Conservation (phyloP, 2,888 invertebrate species). For the Caradrina kadenii region DNA sequence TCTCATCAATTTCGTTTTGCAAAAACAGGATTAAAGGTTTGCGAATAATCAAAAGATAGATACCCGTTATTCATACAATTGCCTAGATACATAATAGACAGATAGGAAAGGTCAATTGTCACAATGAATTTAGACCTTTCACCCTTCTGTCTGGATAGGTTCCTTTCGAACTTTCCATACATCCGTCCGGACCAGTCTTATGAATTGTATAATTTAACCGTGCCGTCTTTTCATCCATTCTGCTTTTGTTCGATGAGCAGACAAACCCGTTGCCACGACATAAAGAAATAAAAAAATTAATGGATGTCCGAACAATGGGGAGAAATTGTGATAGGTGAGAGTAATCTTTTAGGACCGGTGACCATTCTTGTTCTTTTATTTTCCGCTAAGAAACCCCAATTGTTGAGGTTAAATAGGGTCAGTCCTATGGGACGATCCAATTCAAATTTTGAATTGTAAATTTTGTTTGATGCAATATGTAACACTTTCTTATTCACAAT, state of each 20-base stretch:
- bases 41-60: constrained; percentile 58
- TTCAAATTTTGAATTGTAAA: constrained; percentile 82
- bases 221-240: constrained; percentile 84
- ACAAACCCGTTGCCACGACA: constrained; percentile 84
- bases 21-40: constrained; percentile 41
- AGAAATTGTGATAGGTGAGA: constrained; percentile 90
- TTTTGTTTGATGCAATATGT: constrained; percentile 59
- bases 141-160: constrained; percentile 70
- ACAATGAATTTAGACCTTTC: constrained; percentile 74
- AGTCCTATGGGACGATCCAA: constrained; percentile 72
- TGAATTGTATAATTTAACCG: constrained; percentile 82
- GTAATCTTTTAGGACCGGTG: constrained; percentile 84
- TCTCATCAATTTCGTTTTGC: constrained; percentile 47
- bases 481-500: constrained; percentile 59
- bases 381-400: constrained; percentile 77
- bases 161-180: constrained; percentile 70
- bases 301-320: constrained; percentile 86
- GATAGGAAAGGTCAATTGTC: constrained; percentile 66
- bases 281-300: constrained; percentile 83
- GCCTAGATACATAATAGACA: constrained; percentile 62
- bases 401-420: constrained; percentile 85
- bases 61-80: constrained; percentile 42
- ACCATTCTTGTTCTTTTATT: constrained; percentile 82
- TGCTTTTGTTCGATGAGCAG: constrained; percentile 83
- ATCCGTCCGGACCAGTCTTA: constrained; percentile 79